Conservation (phyloP, 2,888 invertebrate genomes). For the Apodemia duryi region DNA sequence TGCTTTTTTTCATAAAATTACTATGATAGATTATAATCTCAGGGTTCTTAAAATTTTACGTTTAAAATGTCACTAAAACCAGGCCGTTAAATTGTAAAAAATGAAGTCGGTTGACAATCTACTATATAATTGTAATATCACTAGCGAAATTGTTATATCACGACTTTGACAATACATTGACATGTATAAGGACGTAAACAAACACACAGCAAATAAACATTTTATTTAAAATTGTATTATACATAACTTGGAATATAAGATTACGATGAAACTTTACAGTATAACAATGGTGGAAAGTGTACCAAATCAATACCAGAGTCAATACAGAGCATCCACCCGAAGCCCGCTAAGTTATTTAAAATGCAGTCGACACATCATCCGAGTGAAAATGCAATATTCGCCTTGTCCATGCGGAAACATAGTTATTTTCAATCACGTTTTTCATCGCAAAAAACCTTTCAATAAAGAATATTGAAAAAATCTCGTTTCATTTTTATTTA, state of each 20-base stretch:
- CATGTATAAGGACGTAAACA: no score
- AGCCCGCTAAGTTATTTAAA: slow-evolving; percentile 70
- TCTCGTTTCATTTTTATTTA: slow-evolving; percentile 15
- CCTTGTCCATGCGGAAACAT: slow-evolving; percentile 62
- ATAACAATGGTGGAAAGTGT: slow-evolving; percentile 22
- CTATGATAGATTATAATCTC: no score
- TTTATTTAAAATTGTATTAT: no score
- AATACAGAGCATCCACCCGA: slow-evolving; percentile 47
- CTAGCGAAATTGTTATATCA: no score
- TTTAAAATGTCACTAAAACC: no score
- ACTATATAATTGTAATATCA: no score
- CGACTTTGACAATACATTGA: no score
- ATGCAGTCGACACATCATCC: slow-evolving; percentile 73
- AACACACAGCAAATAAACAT: no score
- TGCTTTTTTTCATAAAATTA: no score
- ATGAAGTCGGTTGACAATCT: no score
- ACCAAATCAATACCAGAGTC: slow-evolving; percentile 51
- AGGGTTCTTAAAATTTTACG: no score
- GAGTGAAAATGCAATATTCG: slow-evolving; percentile 71
- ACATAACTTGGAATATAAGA: background rate
- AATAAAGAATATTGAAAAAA: slow-evolving; percentile 23
- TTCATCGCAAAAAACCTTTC: slow-evolving; percentile 34
- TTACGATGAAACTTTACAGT: background rate
- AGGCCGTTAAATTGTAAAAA: no score
- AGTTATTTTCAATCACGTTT: slow-evolving; percentile 60